Evolutionary conservation across 37 sponge, comb jelly and placozoan species (phyloP).

Genomic region (Halisarca cf. caerulea): DNA sequence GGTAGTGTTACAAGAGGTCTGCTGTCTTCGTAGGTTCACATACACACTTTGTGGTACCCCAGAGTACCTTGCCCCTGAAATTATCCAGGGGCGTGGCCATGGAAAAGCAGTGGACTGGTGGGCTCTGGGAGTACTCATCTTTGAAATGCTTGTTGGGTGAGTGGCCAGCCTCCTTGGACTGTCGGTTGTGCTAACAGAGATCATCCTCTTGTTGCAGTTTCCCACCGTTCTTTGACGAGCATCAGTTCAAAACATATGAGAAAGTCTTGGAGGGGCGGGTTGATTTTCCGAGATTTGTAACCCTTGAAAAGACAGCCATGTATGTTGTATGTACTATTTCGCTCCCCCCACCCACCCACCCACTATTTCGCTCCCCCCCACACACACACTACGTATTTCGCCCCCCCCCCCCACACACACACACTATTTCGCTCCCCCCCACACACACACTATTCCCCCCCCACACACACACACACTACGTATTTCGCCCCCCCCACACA

Average conservation of each 20-base stretch:
- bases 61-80: conserved; percentile 96
- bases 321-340: background rate
- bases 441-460: no score
- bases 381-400: background rate
- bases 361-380: background rate
- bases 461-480: no score
- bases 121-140: conserved; percentile 94
- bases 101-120: conserved; percentile 97
- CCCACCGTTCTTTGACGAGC: conserved; percentile 96
- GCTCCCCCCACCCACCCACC: background rate
- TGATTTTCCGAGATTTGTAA: conserved; percentile 80
- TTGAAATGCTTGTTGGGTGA: conserved; percentile 97
- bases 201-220: conserved; percentile 48
- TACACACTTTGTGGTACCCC: conserved; percentile 96
- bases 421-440: no score
- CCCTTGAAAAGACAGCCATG: conserved; percentile 3
- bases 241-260: conserved; percentile 91
- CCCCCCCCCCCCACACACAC: no score
- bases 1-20: no score
- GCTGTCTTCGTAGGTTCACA: conserved; percentile 35
- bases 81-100: conserved; percentile 94
- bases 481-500: no score
- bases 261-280: conserved; percentile 85
- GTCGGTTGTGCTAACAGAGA: background rate
- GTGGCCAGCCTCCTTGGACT: conserved; percentile 2